Base-by-base conservation (phyloP, 30 jellyfish, hydroid and myxozoan species). In the Hydractinia echinata region DNA sequence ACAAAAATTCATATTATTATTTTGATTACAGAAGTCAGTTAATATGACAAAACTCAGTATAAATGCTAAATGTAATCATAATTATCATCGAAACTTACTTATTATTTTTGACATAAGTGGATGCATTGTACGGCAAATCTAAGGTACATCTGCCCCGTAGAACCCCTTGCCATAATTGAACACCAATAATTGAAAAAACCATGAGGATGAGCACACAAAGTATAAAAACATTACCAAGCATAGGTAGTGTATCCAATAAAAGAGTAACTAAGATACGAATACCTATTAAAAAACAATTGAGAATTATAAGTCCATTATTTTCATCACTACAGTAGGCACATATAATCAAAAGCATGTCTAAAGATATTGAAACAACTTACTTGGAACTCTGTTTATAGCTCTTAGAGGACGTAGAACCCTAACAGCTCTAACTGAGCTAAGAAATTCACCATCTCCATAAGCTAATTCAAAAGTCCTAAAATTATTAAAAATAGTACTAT, bases 391-490 rank as follows among this genome's bases (percentile, higher is more conserved):
- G 78, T 94, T 94, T 13, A 94, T 94, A 3, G 99, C 99, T 20
- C 99, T 81, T n/a, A 94, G 78, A 0, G 99, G 99, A 55, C 99
- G 76, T 44, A 94, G 71, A 1, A 94, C 99, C 82, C 99, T 78
- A 4, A 94, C 94, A 4, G 96, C 99, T 72, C 99, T 51, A 13
- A 94, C 88, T 72, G 99, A 94, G 67, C 99, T 94, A 0, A 94
- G 96, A 84, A 89, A 94, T 83, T 94, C 99, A 5, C 99, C 99
- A 88, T 94, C 97, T 9, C 99, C 99, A 82, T 87, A 88, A 14
- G 81, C 54, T 19, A 89, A 79, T 71, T 94, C 99, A 73, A 91
- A 86, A 6, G 97, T 85, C 72, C 97, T 91, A 74, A 39, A 89
- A 84, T 8, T 9, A 69, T 19, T 64, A 39, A 9, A 4, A 30